Base-by-base conservation (phyloP, 2,888 invertebrate genomes). In the Eudasyphora cyanicolor region DNA sequence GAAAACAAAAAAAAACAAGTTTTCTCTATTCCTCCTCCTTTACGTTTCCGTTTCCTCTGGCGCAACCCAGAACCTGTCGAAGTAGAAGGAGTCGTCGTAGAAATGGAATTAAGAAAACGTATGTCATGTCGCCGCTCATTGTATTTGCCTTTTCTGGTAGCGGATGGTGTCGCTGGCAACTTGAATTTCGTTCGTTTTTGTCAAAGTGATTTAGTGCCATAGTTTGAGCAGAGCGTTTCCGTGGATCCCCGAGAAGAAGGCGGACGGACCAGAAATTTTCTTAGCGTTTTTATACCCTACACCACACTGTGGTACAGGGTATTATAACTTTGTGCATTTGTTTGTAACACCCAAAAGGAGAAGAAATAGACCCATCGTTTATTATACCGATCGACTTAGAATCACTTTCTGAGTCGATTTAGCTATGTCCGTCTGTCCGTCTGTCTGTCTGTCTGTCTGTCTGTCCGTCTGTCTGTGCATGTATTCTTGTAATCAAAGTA, bases 71-170 rank as follows among this genome's bases (percentile, higher is more conserved):
- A 32, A 38, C n/a, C 35, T n/a, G 19, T 3, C 14, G 19, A 5
- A 12, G n/a, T n/a, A 27, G 32, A 27, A 67, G 27, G 12, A 51
- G n/a, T n/a, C n/a, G n/a, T n/a, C 14, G 21, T 5, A 51, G 32
- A 42, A 60, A 64, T 42, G 54, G 64, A 70, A 76, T 83, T 79
- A 79, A 77, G 38, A 62, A 80, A 80, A 79, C 83, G 69, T 83
- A 80, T 74, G 83, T 77, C 83, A 80, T 80, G 76, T 74, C 79
- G 77, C 69, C 62, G 82, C 73, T 62, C 49, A 74, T 77, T 29
- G 81, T 35, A 60, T 45, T 82, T 73, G 19, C 27, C 38, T 73
- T 77, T 69, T 45, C 45, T n/a, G 21, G 38, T 57, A 14, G 51
- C 54, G n/a, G 17, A 38, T 73, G 32, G 70, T 70, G 17, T 71